phyloP scores from a whole-genome alignment of 2,113 vertebrate genomes.

The Brachyistius frenatus region DNA sequence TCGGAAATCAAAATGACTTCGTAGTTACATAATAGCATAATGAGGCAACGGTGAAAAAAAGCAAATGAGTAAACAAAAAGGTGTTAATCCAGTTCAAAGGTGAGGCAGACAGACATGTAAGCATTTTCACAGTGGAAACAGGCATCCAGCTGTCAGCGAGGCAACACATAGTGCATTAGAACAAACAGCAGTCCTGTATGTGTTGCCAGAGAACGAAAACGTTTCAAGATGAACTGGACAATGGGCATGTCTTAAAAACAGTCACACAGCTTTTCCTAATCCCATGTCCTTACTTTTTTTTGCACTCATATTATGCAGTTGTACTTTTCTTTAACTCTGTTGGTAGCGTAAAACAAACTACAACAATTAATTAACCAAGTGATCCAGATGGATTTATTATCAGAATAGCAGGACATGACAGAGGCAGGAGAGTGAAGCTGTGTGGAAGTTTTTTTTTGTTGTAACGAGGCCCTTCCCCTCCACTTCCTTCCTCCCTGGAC shows the following conservation, averaged over 20 bases:
- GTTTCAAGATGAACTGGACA: constrained; percentile 55
- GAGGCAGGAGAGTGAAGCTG: constrained; percentile 57
- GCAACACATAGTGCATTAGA: constrained; percentile 56
- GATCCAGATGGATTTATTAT: background rate
- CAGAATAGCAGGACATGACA: constrained; percentile 21
- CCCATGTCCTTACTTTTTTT: constrained; percentile 6
- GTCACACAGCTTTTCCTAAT: constrained; percentile 67
- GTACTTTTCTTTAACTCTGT: background rate
- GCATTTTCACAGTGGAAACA: constrained; percentile 50
- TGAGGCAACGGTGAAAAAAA: constrained; percentile 39
- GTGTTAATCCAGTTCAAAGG: constrained; percentile 52
- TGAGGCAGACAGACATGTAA: constrained; percentile 51
- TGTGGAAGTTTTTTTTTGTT: constrained; percentile 58
- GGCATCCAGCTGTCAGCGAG: constrained; percentile 42
- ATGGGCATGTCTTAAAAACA: constrained; percentile 65
- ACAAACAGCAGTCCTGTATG: constrained; percentile 55
- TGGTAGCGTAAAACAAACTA: background rate
- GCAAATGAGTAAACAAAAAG: constrained; percentile 42
- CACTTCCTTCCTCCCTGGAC: constrained; percentile 80
- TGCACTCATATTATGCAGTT: background rate
- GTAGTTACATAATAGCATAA: constrained; percentile 24
- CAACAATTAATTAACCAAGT: background rate
- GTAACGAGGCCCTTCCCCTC: constrained; percentile 65
- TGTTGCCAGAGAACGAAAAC: constrained; percentile 50
- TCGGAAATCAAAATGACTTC: constrained; percentile 20